Percentiles rank a stretch among this genome's conserved stretches.
phyloP scores from a whole-genome alignment of 1,140 invertebrate species.

The Hypothenemus hampei region DNA sequence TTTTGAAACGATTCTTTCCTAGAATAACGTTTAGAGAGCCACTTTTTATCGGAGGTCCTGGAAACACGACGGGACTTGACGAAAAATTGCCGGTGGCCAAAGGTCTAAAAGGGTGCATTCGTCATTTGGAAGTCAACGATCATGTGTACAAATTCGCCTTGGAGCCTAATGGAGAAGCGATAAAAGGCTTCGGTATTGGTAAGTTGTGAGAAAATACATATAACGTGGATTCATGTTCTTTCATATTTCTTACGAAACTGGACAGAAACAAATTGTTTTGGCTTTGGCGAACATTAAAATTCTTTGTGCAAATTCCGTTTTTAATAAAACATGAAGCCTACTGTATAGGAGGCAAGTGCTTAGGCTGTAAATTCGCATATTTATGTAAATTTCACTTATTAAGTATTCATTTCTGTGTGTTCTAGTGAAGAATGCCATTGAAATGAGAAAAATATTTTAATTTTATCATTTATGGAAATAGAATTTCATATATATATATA shows the following conservation, averaged over 20 bases:
- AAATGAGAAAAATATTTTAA: too few relatives aligned
- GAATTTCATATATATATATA: too few relatives aligned
- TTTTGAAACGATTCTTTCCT: slow-evolving; percentile 2
- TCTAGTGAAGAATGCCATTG: neutral
- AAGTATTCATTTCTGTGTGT: neutral
- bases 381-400: neutral
- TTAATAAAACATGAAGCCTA: too few relatives aligned
- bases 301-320: too few relatives aligned
- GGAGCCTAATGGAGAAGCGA: slow-evolving; percentile 71
- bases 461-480: too few relatives aligned
- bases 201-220: slow-evolving; percentile 49
- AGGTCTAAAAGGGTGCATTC: slow-evolving; percentile 86
- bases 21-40: slow-evolving; percentile 90
- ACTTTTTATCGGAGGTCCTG: slow-evolving; percentile 85
- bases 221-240: neutral
- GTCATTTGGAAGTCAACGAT: slow-evolving; percentile 85
- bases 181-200: slow-evolving; percentile 88
- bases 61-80: slow-evolving; percentile 74
- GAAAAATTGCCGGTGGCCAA: slow-evolving; percentile 70
- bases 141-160: slow-evolving; percentile 80
- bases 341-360: too few relatives aligned
- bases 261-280: neutral
- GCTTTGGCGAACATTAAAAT: too few relatives aligned
- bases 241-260: neutral
- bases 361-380: neutral